These are phyloP conservation scores for Ciconia stormi DNA, from an alignment of 2,113 vertebrate genomes.

Conservation along the genomic window DNA sequence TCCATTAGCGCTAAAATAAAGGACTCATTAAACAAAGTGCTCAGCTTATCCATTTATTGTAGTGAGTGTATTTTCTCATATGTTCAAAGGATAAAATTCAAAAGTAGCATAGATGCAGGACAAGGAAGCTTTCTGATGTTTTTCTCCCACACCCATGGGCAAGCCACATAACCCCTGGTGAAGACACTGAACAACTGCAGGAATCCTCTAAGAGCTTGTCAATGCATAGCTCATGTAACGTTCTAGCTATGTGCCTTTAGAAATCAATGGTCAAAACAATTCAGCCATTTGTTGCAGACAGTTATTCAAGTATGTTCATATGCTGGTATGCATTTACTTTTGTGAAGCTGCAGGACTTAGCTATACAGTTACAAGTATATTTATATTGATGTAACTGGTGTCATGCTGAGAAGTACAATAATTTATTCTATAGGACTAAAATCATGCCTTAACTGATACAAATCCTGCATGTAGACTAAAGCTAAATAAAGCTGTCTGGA, in stretches of 20 bases:
- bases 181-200: not conserved
- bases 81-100: not conserved
- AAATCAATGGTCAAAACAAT: not conserved
- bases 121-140: not conserved
- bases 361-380: not conserved
- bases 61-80: not conserved
- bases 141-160: not conserved
- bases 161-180: not conserved
- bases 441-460: not conserved
- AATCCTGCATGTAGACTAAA: not conserved
- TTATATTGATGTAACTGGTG: not conserved
- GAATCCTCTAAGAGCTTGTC: not conserved
- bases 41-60: not conserved
- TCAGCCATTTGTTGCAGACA: not conserved
- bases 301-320: not conserved
- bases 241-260: not conserved
- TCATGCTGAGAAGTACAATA: not conserved
- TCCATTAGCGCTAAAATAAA: not conserved
- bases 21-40: not conserved
- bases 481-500: not conserved
- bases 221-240: not conserved
- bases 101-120: not conserved
- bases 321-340: not conserved
- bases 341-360: not conserved
- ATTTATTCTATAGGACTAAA: not conserved